Evolutionary conservation across 2,797 vertebrate genomes (phyloP), one percentile per base, ranked within the genome.

Genomic region (Dallia pectoralis): DNA sequence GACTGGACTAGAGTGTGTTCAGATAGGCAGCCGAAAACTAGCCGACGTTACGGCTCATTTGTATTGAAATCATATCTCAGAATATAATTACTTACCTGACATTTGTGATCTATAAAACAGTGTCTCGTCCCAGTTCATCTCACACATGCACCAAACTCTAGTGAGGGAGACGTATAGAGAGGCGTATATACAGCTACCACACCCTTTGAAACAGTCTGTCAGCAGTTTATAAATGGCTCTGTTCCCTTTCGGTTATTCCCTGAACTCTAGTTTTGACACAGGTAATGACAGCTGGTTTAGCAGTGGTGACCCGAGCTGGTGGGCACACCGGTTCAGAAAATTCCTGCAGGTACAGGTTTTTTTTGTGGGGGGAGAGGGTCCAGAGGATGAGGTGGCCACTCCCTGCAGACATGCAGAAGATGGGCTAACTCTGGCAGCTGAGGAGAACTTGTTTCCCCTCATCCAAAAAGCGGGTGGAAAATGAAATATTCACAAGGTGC

Each of bases 201-300:
- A 92, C 89, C 93, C 90, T 92, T 77, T 91, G 85, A 93, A 95
- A 95, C 93, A 95, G 94, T 95, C 93, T 93, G 92, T 89, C 93
- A 91, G 91, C 92, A 92, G 91, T 93, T 93, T 93, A 91, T 91
- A 91, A 93, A 94, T 95, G 93, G 94, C 94, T 95, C 93, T 94
- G 92, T 94, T 94, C 93, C 93, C 92, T 93, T n/a, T 94, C 93
- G 81, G 89, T 93, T 92, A 90, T 93, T 95, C 94, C 93, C 94
- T 94, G 93, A 94, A 93, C 93, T 93, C 91, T 93, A 90, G 89
- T 92, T 93, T 92, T 90, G 93, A 95, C 91, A 91, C 89, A 91
- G 90, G 91, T 93, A 89, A 92, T 91, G 92, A 93, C 90, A 93
- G 92, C 92, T 93, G 92, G 91, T 92, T 92, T 89, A 89, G 89